phyloP scores from a whole-genome alignment of 53 echinoderm and acorn worm species.

The Astropecten irregularis region DNA sequence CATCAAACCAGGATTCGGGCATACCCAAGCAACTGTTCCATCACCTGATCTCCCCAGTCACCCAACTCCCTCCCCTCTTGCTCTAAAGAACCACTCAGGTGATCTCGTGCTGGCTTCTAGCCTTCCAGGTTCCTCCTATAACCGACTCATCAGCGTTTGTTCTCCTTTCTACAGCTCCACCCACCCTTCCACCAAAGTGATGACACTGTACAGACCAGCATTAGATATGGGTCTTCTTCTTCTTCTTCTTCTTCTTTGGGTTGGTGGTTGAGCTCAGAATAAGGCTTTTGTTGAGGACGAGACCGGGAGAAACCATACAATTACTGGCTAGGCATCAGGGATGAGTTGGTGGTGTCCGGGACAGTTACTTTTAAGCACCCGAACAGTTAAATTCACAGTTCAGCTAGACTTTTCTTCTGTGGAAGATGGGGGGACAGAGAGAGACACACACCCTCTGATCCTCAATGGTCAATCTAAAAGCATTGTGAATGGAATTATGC shows the following conservation, averaged over 20 bases:
- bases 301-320: conserved; percentile 18
- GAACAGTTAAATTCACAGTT: conserved; percentile 28
- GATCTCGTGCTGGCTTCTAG: neutral
- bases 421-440: too few species aligned
- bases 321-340: neutral
- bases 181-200: neutral
- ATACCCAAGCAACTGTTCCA: neutral
- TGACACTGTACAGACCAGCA: conserved; percentile 28
- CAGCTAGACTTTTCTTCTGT: neutral
- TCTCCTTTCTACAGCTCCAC: neutral
- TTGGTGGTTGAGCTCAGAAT: too few species aligned
- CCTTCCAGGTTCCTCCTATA: too few species aligned
- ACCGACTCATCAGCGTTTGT: too few species aligned
- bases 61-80: too few species aligned
- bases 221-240: too few species aligned
- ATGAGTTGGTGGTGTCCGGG: neutral
- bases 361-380: conserved; percentile 15
- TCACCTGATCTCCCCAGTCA: neutral
- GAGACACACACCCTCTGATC: neutral
- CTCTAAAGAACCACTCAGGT: conserved; percentile 4
- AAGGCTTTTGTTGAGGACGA: conserved; percentile 2
- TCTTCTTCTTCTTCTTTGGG: too few species aligned
- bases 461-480: neutral
- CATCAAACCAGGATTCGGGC: too few species aligned
- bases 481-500: conserved; percentile 23